Base-by-base conservation (phyloP, 2,888 invertebrate genomes). In the Itoplectis maculator region DNA sequence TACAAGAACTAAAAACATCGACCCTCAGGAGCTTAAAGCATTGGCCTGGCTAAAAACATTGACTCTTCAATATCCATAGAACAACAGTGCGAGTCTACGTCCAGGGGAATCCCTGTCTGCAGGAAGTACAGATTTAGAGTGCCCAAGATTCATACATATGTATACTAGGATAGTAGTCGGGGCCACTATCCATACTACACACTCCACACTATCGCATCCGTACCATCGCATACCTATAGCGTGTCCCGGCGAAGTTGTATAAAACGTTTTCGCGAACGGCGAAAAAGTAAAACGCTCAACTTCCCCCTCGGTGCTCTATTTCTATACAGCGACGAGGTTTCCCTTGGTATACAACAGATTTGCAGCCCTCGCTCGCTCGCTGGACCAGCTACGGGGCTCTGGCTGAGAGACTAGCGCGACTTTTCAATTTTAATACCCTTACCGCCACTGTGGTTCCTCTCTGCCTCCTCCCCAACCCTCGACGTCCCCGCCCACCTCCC, bases 361-460 rank as follows among this genome's bases (percentile, higher is more conserved):
- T 45, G 20, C 56, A 37, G 20, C 37, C 47, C 37, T 59, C 37
- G 47, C 37, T 47, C 4, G 13, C 20, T 18, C 11, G 42, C 18
- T n/a, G 29, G 37, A 61, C 47, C 47, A 20, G 61, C 35, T 51
- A 9, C 40, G 4, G 2, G 9, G 20, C 18, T n/a, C n/a, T 2
- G 56, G 45, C 18, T 29, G 65, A 20, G n/a, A 18, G 37, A 15
- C 70, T 65, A n/a, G 13, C 42, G 45, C 56, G 65, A 70, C 49
- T 81, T 70, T 81, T 70, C 65, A 75, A 70, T 75, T 80, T 75
- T 76, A 59, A 76, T 72, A 76, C 65, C 75, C 23, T 77, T 51
- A 37, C 77, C 49, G 35, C 51, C 69, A 49, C 51, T 70, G 40
- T 29, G 42, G 35, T 63, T 40, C 47, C 49, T 54, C 69, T 49